These are phyloP conservation scores for Drosophila biarmipes DNA, from an alignment of 1,140 invertebrate genomes.

Conservation along the genomic window DNA sequence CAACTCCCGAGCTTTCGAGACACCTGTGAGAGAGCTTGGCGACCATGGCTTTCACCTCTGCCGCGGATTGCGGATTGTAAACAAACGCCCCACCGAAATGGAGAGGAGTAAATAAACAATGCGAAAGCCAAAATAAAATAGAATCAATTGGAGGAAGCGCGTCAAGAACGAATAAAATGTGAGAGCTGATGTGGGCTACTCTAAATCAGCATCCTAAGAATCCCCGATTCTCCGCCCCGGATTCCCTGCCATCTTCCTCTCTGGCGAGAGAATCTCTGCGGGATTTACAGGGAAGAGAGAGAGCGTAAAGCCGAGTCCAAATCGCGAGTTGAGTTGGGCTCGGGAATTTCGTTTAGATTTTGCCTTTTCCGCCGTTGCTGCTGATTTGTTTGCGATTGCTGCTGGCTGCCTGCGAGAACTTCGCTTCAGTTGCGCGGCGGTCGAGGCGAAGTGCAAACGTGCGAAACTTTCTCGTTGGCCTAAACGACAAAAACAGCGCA, in stretches of 20 bases:
- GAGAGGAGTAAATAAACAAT: conserved; percentile 67
- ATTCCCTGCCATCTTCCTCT: no score
- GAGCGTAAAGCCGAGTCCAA: conserved; percentile 15
- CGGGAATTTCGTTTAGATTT: conserved; percentile 35
- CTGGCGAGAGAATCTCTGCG: not conserved
- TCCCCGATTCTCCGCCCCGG: conserved; percentile 11
- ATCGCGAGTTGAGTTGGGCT: conserved; percentile 40
- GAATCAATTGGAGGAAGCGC: conserved; percentile 59
- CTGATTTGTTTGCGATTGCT: conserved; percentile 45
- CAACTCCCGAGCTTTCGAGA: conserved; percentile 56
- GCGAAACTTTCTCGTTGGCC: conserved; percentile 60
- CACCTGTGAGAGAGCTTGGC: conserved; percentile 64
- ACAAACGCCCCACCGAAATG: conserved; percentile 43
- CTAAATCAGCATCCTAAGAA: conserved; percentile 14
- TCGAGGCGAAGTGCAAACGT: conserved; percentile 70
- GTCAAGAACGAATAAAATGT: conserved; percentile 34
- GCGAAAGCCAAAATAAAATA: conserved; percentile 28
- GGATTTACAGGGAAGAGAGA: conserved; percentile 8
- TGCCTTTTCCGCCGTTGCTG: conserved; percentile 22
- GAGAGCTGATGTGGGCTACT: conserved; percentile 18
- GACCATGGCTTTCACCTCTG: conserved; percentile 27
- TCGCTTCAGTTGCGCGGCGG: conserved; percentile 70
- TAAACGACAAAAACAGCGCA: conserved; percentile 37
- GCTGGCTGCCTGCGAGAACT: conserved; percentile 37
- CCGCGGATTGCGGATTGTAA: conserved; percentile 51